These are phyloP conservation scores for Pelecanus crispus DNA, from an alignment of 2,113 vertebrate genomes.

Conservation along the genomic window DNA sequence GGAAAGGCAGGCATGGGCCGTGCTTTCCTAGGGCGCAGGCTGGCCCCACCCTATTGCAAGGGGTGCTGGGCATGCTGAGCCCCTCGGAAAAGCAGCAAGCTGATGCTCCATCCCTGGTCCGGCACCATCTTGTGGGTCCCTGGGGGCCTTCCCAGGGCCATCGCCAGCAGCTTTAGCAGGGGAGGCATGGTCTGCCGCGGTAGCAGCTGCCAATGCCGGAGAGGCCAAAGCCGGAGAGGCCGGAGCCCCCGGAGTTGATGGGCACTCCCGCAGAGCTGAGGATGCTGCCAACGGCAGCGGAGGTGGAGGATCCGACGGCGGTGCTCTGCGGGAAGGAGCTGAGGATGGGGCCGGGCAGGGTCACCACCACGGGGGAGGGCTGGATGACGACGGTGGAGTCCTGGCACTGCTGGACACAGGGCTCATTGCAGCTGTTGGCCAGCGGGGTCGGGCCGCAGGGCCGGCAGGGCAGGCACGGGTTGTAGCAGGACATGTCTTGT, in stretches of 20 bases:
- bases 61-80: no score
- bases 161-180: background rate
- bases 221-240: background rate
- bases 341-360: background rate
- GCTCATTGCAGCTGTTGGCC: background rate
- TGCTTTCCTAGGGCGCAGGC: no score
- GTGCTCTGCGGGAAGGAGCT: background rate
- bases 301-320: background rate
- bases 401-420: background rate
- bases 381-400: background rate
- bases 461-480: background rate
- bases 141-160: no score
- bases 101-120: fast-evolving
- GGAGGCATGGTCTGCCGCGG: background rate
- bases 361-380: background rate
- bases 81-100: background rate
- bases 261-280: background rate
- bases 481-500: background rate
- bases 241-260: background rate
- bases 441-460: background rate
- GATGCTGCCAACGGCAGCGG: background rate
- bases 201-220: background rate
- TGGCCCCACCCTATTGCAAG: no score
- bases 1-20: no score
- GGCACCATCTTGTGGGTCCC: background rate